Evolutionary conservation across 2,797 vertebrate species (phyloP).

Genomic region (Erethizon dorsatum): DNA sequence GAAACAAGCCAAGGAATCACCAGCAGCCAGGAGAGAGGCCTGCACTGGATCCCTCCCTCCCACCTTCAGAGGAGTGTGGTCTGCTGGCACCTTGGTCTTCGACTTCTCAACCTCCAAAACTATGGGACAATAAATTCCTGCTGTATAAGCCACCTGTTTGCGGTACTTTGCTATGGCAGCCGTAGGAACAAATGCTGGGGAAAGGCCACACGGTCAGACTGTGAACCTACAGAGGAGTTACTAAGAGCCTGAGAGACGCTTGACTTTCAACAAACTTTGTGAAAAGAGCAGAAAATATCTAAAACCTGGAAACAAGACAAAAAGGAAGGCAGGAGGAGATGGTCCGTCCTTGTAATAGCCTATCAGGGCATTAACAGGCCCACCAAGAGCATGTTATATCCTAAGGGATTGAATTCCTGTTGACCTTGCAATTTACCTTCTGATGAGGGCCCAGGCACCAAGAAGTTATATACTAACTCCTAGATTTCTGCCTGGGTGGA

Average conservation of each 20-base stretch:
- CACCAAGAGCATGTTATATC: not conserved
- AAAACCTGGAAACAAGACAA: conserved; percentile 16
- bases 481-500: conserved; percentile 44
- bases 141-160: not conserved
- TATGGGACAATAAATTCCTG: not conserved
- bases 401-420: not conserved
- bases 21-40: not conserved
- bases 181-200: not conserved
- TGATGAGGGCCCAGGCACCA: not conserved
- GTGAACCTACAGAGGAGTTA: not conserved
- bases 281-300: not conserved
- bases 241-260: not conserved
- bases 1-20: not conserved
- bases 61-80: accelerated
- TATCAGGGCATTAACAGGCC: not conserved
- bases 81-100: not conserved
- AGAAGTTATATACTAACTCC: not conserved
- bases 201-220: not conserved
- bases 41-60: not conserved
- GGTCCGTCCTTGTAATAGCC: not conserved
- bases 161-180: not conserved
- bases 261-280: not conserved
- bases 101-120: not conserved
- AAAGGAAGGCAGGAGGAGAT: no score
- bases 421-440: conserved; percentile 22